A percentile compares a stretch with the other conserved stretches of the same genome.
phyloP scores from a whole-genome alignment of 1,140 invertebrate species.

The Halictus rubicundus region DNA sequence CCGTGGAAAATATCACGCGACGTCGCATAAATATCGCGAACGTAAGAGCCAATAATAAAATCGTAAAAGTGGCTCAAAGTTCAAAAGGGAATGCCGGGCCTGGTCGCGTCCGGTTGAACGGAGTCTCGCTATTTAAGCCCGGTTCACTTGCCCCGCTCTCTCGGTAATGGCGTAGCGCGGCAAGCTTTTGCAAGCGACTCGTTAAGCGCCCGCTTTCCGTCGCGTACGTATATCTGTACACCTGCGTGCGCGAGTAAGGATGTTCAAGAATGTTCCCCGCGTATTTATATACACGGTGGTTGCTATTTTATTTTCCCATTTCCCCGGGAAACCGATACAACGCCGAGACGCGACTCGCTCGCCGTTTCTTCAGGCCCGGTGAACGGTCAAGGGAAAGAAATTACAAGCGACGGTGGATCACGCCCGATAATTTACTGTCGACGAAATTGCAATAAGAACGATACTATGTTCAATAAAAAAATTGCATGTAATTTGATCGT shows the following conservation, averaged over 20 bases:
- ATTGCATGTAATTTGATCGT: no score
- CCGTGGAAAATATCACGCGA: slow-evolving; percentile 65
- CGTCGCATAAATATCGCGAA: slow-evolving; percentile 66
- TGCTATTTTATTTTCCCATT: slow-evolving; percentile 5
- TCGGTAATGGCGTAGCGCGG: slow-evolving; percentile 70
- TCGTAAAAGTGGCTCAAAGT: slow-evolving; percentile 68
- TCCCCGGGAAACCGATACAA: neutral
- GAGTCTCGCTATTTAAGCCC: slow-evolving; percentile 70
- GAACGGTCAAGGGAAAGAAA: neutral
- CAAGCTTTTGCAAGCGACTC: slow-evolving; percentile 65
- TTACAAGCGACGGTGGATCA: neutral
- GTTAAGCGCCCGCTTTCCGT: slow-evolving; percentile 66
- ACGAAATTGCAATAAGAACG: no score
- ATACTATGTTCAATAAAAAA: no score
- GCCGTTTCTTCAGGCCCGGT: no score
- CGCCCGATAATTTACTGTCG: no score
- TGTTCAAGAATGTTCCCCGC: slow-evolving; percentile 14
- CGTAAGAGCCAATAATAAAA: slow-evolving; percentile 70
- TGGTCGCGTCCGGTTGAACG: slow-evolving; percentile 43
- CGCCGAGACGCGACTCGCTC: no score
- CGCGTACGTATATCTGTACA: slow-evolving; percentile 8
- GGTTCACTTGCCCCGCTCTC: slow-evolving; percentile 42
- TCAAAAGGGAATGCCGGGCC: slow-evolving; percentile 56
- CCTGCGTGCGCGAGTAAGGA: slow-evolving; percentile 5
- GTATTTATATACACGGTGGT: slow-evolving; percentile 33